These are phyloP conservation scores for Aphis gossypii DNA, from an alignment of 1,140 invertebrate species.

Conservation along the genomic window DNA sequence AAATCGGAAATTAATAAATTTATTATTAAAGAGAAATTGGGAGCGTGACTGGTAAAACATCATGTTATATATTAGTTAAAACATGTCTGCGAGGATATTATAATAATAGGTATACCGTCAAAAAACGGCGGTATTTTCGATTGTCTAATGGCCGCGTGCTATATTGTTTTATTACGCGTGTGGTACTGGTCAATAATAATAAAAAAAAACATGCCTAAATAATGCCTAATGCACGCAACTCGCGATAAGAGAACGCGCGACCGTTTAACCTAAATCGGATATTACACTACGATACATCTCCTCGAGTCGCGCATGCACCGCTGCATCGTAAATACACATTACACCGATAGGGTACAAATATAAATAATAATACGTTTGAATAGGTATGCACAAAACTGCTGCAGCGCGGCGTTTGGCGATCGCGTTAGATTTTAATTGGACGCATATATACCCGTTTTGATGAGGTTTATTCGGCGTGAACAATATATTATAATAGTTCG, in stretches of 20 bases:
- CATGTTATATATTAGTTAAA: background rate
- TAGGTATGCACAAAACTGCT: background rate
- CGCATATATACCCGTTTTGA: background rate
- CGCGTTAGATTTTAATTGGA: background rate
- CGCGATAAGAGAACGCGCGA: background rate
- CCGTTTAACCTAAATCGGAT: background rate
- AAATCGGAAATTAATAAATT: background rate
- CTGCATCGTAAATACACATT: background rate
- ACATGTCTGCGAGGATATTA: background rate
- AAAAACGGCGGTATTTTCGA: background rate
- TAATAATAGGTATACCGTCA: background rate
- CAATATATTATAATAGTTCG: background rate
- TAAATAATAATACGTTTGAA: constrained; percentile 12
- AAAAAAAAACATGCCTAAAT: too few relatives aligned
- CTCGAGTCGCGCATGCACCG: background rate
- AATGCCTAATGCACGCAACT: too few relatives aligned
- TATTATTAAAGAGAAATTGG: background rate
- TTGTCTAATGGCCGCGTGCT: background rate
- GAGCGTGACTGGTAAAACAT: background rate
- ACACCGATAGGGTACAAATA: background rate
- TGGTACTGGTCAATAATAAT: background rate
- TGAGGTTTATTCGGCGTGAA: background rate
- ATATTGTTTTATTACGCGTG: background rate
- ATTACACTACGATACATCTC: background rate
- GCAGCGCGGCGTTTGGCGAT: background rate